These are phyloP conservation scores for Aphyosemion australe DNA, from an alignment of 2,113 vertebrate species.

Conservation along the genomic window DNA sequence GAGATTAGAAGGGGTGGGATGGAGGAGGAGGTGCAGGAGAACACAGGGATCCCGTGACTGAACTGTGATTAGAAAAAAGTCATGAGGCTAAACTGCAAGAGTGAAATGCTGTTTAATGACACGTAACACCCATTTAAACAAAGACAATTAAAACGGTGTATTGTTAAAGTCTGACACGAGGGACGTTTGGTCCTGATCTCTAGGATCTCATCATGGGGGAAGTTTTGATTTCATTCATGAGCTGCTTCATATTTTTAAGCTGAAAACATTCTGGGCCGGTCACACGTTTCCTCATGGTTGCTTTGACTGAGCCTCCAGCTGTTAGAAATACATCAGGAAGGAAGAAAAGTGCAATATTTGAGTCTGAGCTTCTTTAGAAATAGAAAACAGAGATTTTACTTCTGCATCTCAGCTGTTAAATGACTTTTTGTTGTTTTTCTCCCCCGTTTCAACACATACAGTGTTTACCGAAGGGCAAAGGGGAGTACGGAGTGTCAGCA, in stretches of 20 bases:
- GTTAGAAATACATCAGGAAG: too few species aligned
- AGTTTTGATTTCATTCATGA: neutral
- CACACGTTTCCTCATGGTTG: neutral
- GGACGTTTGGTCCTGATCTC: neutral
- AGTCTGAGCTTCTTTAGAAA: neutral
- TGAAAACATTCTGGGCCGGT: neutral
- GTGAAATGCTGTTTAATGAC: constrained; percentile 23
- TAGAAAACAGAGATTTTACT: neutral
- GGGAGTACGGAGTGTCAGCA: neutral
- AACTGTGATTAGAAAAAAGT: constrained; percentile 62
- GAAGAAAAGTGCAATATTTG: neutral
- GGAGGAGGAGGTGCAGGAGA: constrained; percentile 1
- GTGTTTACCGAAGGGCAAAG: constrained; percentile 29
- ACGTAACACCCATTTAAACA: constrained; percentile 4
- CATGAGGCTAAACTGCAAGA: constrained; percentile 53
- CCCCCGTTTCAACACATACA: neutral
- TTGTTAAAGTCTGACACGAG: neutral
- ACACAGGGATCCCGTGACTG: constrained; percentile 57
- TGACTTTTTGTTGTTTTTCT: neutral
- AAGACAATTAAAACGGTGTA: neutral
- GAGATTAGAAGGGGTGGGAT: constrained; percentile 59
- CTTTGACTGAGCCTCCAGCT: neutral
- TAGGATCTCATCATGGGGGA: neutral
- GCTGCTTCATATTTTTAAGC: neutral
- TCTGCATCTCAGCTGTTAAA: neutral